These are phyloP conservation scores for Hydropsyche tenuis DNA, from an alignment of 1,140 invertebrate genomes.

Conservation along the genomic window DNA sequence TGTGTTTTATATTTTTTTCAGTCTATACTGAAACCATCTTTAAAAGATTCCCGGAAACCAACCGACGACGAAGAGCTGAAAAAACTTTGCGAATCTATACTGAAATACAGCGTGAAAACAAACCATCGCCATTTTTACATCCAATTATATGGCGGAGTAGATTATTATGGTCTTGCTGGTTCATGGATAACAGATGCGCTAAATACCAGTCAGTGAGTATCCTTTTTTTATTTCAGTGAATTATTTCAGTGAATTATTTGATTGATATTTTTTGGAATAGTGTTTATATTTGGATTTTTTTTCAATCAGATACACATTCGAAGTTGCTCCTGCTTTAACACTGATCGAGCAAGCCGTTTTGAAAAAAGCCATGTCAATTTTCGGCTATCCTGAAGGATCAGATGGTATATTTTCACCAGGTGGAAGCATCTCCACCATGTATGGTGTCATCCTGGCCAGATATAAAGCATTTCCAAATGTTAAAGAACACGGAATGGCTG, in stretches of 20 bases:
- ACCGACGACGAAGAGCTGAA: constrained; percentile 63
- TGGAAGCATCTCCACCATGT: constrained; percentile 87
- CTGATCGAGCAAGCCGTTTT: constrained; percentile 73
- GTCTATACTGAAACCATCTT: constrained; percentile 62
- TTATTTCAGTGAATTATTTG: background rate
- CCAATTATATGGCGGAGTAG: constrained; percentile 77
- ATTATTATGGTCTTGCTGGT: constrained; percentile 76
- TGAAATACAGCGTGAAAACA: constrained; percentile 76
- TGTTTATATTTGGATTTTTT: background rate
- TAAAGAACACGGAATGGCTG: constrained; percentile 73
- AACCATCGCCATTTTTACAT: constrained; percentile 76
- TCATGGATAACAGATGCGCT: constrained; percentile 77
- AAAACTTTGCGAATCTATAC: constrained; percentile 63
- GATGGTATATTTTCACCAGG: constrained; percentile 83
- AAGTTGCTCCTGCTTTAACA: constrained; percentile 79
- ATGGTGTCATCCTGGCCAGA: constrained; percentile 78
- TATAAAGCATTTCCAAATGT: constrained; percentile 75
- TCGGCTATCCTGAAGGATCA: constrained; percentile 69
- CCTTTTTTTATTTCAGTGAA: constrained; percentile 14
- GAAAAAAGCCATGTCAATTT: constrained; percentile 65
- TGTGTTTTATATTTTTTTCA: constrained; percentile 47
- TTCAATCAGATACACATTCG: constrained; percentile 73
- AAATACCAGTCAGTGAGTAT: constrained; percentile 78
- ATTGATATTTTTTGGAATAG: no score
- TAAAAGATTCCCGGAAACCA: constrained; percentile 60